Evolutionary conservation across 2,888 invertebrate species (phyloP).

Genomic region (Cosmorhoe ocellata): DNA sequence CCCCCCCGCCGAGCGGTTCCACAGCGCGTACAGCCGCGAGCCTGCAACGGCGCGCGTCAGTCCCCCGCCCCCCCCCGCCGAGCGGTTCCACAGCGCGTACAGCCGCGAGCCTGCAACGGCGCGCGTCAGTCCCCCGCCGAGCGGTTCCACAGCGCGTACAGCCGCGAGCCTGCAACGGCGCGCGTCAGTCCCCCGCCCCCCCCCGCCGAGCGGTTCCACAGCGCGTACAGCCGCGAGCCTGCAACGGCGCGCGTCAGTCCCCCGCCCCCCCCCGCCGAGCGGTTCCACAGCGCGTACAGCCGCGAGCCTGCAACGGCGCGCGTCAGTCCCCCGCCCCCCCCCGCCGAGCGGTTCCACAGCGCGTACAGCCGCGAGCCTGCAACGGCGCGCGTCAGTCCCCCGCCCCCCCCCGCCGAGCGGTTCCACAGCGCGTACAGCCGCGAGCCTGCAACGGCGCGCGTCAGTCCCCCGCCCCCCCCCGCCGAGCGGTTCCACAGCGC

Average conservation of each 20-base stretch:
- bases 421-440: conserved; percentile 97
- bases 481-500: conserved; percentile 98
- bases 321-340: conserved; percentile 89
- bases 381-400: conserved; percentile 96
- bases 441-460: conserved; percentile 93
- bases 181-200: conserved; percentile 56
- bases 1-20: background rate
- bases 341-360: conserved; percentile 95
- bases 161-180: conserved; percentile 75
- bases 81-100: conserved; percentile 94
- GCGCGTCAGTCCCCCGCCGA: conserved; percentile 98
- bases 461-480: conserved; percentile 96
- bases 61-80: conserved; percentile 94
- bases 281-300: conserved; percentile 55
- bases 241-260: too few relatives aligned
- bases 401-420: conserved; percentile 97
- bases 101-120: conserved; percentile 86
- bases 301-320: conserved; percentile 91
- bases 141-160: conserved; percentile 97
- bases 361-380: conserved; percentile 92
- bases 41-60: conserved; percentile 89
- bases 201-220: conserved; percentile 98
- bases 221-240: too few relatives aligned
- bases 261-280: conserved; percentile 72
- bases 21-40: conserved; percentile 80